Percentiles rank a stretch among this genome's conserved stretches.
Conservation (phyloP, 2,797 vertebrate genomes). For the Cetoscarus ocellatus region DNA sequence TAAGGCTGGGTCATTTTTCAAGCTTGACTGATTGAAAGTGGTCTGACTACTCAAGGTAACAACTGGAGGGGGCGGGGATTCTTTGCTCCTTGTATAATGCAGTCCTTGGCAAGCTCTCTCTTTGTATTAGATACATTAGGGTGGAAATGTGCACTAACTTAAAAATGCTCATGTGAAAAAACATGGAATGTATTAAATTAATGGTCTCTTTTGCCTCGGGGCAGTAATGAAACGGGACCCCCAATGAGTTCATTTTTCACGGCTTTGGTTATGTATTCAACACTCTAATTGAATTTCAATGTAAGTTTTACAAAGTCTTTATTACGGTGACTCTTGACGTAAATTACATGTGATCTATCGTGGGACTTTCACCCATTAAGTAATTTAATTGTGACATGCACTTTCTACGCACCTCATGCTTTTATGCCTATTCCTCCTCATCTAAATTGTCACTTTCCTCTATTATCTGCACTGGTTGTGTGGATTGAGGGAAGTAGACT, state of each 20-base stretch:
- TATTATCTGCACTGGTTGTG: slow-evolving; percentile 71
- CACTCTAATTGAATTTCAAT: slow-evolving; percentile 89
- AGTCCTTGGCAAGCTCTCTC: slow-evolving; percentile 81
- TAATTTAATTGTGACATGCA: slow-evolving; percentile 85
- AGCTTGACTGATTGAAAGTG: slow-evolving; percentile 85
- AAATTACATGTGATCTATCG: slow-evolving; percentile 87
- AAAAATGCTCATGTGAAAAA: slow-evolving; percentile 86
- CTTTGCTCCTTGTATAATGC: slow-evolving; percentile 80
- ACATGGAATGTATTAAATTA: slow-evolving; percentile 88
- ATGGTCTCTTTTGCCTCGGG: slow-evolving; percentile 88
- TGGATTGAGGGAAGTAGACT: slow-evolving; percentile 60
- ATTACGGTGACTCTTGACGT: slow-evolving; percentile 86
- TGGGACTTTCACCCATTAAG: slow-evolving; percentile 85
- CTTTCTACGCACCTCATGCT: slow-evolving; percentile 81
- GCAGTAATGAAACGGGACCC: slow-evolving; percentile 85
- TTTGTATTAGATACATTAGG: slow-evolving; percentile 86
- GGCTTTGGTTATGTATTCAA: slow-evolving; percentile 88
- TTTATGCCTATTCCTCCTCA: slow-evolving; percentile 78
- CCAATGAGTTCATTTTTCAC: slow-evolving; percentile 88
- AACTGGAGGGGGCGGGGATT: slow-evolving; percentile 68
- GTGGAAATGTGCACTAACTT: slow-evolving; percentile 84
- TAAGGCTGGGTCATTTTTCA: slow-evolving; percentile 78
- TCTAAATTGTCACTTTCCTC: slow-evolving; percentile 77
- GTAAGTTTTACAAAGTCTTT: slow-evolving; percentile 89
- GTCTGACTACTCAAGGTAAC: slow-evolving; percentile 82